Evolutionary conservation across 1,140 invertebrate genomes (phyloP).

Genomic region (Stegodyphus dumicola): DNA sequence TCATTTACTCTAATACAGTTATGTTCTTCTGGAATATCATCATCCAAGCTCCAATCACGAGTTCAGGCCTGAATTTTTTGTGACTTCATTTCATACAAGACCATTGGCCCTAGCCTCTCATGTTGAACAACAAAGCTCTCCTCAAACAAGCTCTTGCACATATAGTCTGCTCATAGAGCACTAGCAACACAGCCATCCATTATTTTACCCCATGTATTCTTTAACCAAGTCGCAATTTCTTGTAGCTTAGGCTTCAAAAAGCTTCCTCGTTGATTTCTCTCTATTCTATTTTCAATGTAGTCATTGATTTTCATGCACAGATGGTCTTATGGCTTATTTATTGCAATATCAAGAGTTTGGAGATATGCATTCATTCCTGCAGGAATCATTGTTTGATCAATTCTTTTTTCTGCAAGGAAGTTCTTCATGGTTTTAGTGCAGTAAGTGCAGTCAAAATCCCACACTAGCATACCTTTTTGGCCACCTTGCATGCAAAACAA

Average conservation of each 20-base stretch:
- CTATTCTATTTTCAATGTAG: constrained; percentile 12
- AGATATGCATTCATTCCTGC: constrained; percentile 11
- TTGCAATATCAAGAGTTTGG: background rate
- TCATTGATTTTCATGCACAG: background rate
- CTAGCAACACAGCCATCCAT: background rate
- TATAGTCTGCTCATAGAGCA: background rate
- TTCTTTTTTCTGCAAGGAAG: constrained; percentile 12
- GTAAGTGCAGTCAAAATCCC: background rate
- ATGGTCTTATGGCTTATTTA: constrained; percentile 2
- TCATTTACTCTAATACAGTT: background rate
- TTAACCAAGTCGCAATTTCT: constrained; percentile 6
- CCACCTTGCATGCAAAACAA: constrained; percentile 3
- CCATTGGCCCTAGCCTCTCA: background rate
- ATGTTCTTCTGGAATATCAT: background rate
- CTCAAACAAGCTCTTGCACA: background rate
- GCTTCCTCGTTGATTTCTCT: background rate
- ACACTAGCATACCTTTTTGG: constrained; percentile 2
- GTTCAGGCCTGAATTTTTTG: background rate
- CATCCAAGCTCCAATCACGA: background rate
- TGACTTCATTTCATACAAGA: background rate
- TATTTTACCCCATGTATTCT: background rate
- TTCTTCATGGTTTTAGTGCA: constrained; percentile 5
- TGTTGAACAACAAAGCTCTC: background rate
- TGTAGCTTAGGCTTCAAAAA: background rate
- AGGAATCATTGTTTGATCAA: constrained; percentile 7